Conservation (phyloP, 2,797 vertebrate genomes). For the Prunella strophiata region DNA sequence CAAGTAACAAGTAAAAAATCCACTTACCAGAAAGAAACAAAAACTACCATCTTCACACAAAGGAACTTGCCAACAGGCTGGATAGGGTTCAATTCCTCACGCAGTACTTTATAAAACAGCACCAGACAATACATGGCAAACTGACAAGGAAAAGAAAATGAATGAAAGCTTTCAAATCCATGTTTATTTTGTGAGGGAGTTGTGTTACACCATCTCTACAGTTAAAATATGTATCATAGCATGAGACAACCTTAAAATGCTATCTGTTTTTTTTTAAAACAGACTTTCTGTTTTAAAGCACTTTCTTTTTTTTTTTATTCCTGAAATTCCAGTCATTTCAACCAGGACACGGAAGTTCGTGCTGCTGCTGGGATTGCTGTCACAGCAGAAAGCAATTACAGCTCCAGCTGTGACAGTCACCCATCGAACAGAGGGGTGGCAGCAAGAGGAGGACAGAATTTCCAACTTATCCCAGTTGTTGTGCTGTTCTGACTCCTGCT, state of each 20-base stretch:
- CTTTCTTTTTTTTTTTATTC: not conserved
- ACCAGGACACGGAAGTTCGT: not conserved
- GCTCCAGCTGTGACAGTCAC: not conserved
- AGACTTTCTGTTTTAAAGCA: not conserved
- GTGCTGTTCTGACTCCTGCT: not conserved
- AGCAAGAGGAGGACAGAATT: not conserved
- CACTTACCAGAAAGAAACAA: conserved; percentile 96
- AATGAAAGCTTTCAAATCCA: not conserved
- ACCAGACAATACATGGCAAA: conserved; percentile 99
- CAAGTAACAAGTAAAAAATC: not conserved
- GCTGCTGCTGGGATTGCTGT: not conserved
- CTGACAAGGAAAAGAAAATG: conserved; percentile 71
- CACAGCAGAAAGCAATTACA: not conserved
- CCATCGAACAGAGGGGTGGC: not conserved
- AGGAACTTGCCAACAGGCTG: conserved; percentile 96
- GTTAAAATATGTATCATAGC: not conserved
- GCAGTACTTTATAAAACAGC: conserved; percentile 93
- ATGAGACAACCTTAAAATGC: not conserved
- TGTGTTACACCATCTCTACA: not conserved
- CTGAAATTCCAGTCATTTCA: not conserved
- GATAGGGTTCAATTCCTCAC: conserved; percentile 93
- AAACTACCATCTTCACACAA: conserved; percentile 97
- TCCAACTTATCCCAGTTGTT: not conserved
- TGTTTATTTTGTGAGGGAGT: not conserved
- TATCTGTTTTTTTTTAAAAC: not conserved